Evolutionary conservation across 2,888 invertebrate genomes (phyloP).

Genomic region (Perizoma flavofasciatum): DNA sequence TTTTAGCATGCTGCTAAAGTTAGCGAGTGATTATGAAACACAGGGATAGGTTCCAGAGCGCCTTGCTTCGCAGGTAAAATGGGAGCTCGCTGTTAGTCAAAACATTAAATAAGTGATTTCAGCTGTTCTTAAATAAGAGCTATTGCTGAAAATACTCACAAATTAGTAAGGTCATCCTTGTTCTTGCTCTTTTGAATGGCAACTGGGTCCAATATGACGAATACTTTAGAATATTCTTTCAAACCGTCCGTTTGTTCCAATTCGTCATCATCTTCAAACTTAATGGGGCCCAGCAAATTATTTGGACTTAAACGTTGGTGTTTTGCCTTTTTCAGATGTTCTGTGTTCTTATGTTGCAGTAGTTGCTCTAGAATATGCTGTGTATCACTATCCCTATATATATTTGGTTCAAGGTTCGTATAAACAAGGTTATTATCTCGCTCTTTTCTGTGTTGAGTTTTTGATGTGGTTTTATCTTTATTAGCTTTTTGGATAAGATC

Average conservation of each 20-base stretch:
- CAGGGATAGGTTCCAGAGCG: too few relatives aligned
- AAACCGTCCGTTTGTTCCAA: slow-evolving; percentile 24
- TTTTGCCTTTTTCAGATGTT: slow-evolving; percentile 9
- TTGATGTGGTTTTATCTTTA: slow-evolving; percentile 8
- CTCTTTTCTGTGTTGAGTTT: slow-evolving; percentile 10
- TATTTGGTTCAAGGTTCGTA: slow-evolving; percentile 16
- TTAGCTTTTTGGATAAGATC: slow-evolving; percentile 41
- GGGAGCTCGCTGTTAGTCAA: too few relatives aligned
- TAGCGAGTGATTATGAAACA: too few relatives aligned
- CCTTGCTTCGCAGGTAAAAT: too few relatives aligned
- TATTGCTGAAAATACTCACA: slow-evolving; percentile 55
- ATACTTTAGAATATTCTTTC: slow-evolving; percentile 58
- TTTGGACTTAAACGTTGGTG: slow-evolving; percentile 24
- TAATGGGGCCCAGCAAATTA: slow-evolving; percentile 19
- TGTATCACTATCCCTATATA: slow-evolving; percentile 4
- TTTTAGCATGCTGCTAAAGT: too few relatives aligned
- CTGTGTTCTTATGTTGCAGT: slow-evolving; percentile 9
- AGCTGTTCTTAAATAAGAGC: too few relatives aligned
- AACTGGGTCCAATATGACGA: slow-evolving; percentile 57
- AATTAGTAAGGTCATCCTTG: slow-evolving; percentile 46
- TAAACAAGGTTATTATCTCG: slow-evolving; percentile 1
- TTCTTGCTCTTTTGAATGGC: slow-evolving; percentile 47
- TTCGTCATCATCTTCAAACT: slow-evolving; percentile 21
- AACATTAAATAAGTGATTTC: too few relatives aligned
- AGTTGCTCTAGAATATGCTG: slow-evolving; percentile 21